These are phyloP conservation scores for Drosophila malerkotliana DNA, from an alignment of 1,140 invertebrate genomes.

Conservation along the genomic window DNA sequence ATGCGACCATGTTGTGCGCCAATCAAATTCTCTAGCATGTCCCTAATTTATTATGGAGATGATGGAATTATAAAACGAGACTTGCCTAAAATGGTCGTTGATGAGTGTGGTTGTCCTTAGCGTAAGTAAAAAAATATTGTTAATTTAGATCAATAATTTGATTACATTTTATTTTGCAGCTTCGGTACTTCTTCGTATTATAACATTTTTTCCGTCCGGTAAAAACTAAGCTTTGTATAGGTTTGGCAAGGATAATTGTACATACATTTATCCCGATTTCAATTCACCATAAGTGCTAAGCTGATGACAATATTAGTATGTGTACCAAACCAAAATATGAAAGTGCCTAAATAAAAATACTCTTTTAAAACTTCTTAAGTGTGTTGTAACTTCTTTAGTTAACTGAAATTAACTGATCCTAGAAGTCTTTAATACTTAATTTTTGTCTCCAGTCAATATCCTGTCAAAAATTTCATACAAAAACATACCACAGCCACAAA, in stretches of 20 bases:
- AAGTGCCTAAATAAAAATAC: slow-evolving; percentile 56
- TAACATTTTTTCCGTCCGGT: slow-evolving; percentile 30
- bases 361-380: slow-evolving; percentile 4
- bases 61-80: slow-evolving; percentile 96
- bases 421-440: too few relatives aligned
- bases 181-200: background rate
- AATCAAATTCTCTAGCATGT: slow-evolving; percentile 95
- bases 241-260: slow-evolving; percentile 2
- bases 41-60: slow-evolving; percentile 96
- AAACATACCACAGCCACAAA: too few relatives aligned
- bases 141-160: background rate
- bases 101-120: slow-evolving; percentile 97
- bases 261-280: slow-evolving; percentile 24
- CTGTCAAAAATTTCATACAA: too few relatives aligned
- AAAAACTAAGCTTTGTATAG: background rate
- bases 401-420: too few relatives aligned
- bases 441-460: too few relatives aligned
- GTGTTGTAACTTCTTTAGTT: background rate
- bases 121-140: slow-evolving; percentile 26
- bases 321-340: slow-evolving; percentile 41
- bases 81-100: slow-evolving; percentile 97
- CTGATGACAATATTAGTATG: slow-evolving; percentile 37
- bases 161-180: slow-evolving; percentile 10
- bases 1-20: slow-evolving; percentile 97
- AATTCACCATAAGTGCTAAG: slow-evolving; percentile 14